Evolutionary conservation across 2,797 vertebrate species (phyloP), one percentile per base, ranked within the genome.

Genomic region (Rhincodon typus): DNA sequence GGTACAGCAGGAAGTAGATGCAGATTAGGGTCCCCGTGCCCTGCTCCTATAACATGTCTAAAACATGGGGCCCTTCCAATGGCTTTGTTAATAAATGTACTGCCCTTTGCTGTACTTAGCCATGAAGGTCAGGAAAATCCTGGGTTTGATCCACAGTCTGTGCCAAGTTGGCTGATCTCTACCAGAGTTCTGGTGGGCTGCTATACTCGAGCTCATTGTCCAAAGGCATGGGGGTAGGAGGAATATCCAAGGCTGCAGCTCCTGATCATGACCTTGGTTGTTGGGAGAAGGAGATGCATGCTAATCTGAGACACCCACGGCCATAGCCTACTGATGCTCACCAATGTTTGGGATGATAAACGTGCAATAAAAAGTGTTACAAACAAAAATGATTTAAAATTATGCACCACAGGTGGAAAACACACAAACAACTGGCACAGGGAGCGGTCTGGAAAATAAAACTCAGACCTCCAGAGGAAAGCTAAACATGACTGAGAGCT

Each of bases 401-500:
- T 27, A 84, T 27, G 46, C n/a, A 23, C 66, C 0, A 42, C 30
- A 96, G 82, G 96, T 27, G 96, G 69, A 94, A 67, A 62, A 96
- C 86, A 91, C 69, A 93, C 90, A 93, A 93, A 93, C 66, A 69
- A 93, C 66, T 42, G 66, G 10, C n/a, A 30, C 88, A 93, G 90
- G 50, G 66, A 94, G 62, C 57, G 79, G 38, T 93, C 23, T 66
- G 38, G 72, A 79, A 79, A 93, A 91, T 94, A 79, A 93, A 93
- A 94, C n/a, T 94, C 27, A 96, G 72, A 74, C 87, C 72, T 94
- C 95, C 42, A 96, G 93, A 96, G 72, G 72, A 96, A 96, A 79
- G 15, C 53, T 62, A n/a, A 96, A 77, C 42, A 79, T 46, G 70
- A 70, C 72, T 12, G 88, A 91, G 62, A 91, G 57, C 88, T 93